Conservation (phyloP, 2,113 vertebrate genomes). For the Jaculus jaculus region DNA sequence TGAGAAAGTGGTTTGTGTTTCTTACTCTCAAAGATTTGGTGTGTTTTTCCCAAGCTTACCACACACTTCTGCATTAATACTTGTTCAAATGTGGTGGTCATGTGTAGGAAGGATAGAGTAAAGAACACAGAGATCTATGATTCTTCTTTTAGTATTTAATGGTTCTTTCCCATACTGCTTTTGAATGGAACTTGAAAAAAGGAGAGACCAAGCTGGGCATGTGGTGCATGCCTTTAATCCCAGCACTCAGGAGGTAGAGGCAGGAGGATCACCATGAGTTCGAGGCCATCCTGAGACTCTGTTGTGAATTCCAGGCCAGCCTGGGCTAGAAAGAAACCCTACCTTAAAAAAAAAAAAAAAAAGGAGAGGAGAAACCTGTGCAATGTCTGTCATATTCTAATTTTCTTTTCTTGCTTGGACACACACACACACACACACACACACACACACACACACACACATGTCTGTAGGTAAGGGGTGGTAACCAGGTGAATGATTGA, state of each 20-base stretch:
- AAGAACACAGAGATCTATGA: neutral
- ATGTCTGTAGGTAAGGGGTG: too few relatives aligned
- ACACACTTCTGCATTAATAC: neutral
- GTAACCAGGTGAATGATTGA: too few relatives aligned
- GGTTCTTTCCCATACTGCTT: neutral
- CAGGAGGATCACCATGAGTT: too few relatives aligned
- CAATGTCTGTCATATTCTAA: neutral
- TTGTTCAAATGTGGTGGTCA: neutral
- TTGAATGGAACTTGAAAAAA: neutral
- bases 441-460: neutral
- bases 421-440: neutral
- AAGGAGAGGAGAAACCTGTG: neutral
- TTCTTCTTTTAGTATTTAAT: neutral
- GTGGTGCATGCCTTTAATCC: too few relatives aligned
- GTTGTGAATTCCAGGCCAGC: too few relatives aligned
- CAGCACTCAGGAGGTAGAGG: too few relatives aligned
- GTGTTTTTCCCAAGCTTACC: neutral
- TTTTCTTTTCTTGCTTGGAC: neutral
- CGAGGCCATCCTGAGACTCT: too few relatives aligned
- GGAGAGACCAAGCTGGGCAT: too few relatives aligned
- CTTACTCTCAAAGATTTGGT: neutral
- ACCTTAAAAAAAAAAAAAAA: too few relatives aligned
- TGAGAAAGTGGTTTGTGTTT: neutral
- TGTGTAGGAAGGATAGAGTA: accelerated
- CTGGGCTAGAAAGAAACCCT: too few relatives aligned